These are phyloP conservation scores for Eurois occulta DNA, from an alignment of 2,888 invertebrate species.

Conservation along the genomic window DNA sequence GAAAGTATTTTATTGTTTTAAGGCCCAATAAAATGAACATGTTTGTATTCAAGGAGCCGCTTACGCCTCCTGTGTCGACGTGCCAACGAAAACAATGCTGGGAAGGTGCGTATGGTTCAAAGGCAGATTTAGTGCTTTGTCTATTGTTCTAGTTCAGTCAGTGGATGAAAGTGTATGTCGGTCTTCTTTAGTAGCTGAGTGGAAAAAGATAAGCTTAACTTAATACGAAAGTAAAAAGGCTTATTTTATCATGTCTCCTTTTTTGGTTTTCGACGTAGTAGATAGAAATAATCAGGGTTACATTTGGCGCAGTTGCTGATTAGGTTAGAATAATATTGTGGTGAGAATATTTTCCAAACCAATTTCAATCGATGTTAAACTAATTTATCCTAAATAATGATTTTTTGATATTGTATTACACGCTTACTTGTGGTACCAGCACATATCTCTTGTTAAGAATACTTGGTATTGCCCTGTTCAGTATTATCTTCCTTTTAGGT, in stretches of 20 bases:
- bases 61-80: slow-evolving; percentile 78
- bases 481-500: slow-evolving; percentile 32
- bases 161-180: slow-evolving; percentile 8
- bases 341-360: not conserved
- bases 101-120: slow-evolving; percentile 31
- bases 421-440: not conserved
- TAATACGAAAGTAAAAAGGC: slow-evolving; percentile 21
- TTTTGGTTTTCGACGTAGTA: not conserved
- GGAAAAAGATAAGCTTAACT: slow-evolving; percentile 24
- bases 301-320: not conserved
- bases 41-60: slow-evolving; percentile 81
- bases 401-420: slow-evolving; percentile 2
- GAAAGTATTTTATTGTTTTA: slow-evolving; percentile 86
- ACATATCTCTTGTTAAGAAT: slow-evolving; percentile 1
- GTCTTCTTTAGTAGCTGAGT: slow-evolving; percentile 37
- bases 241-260: not conserved
- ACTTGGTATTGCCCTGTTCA: not conserved
- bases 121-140: slow-evolving; percentile 5
- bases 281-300: not conserved
- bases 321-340: not conserved
- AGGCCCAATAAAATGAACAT: slow-evolving; percentile 77
- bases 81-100: slow-evolving; percentile 62
- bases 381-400: not conserved
- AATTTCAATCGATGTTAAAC: not conserved
- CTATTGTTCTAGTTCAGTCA: slow-evolving; percentile 19